Evolutionary conservation across 2,797 vertebrate genomes (phyloP).

Genomic region (Clarias fuscus): DNA sequence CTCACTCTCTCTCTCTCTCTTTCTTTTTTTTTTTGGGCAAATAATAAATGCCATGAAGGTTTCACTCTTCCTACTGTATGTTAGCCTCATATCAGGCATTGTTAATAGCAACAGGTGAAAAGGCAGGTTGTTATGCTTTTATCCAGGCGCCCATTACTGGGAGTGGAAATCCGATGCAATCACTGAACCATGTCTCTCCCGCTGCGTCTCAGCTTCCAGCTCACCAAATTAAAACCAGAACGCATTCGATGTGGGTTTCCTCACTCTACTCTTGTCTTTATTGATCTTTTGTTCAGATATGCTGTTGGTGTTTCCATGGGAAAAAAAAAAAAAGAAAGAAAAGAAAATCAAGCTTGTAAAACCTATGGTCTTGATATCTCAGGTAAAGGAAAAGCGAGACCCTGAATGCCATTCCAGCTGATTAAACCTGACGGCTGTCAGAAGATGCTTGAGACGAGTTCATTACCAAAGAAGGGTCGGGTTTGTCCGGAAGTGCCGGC

Average conservation of each 20-base stretch:
- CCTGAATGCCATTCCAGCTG: conserved; percentile 28
- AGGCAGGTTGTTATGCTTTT: conserved; percentile 41
- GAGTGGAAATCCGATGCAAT: conserved; percentile 45
- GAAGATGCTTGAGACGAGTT: conserved; percentile 42
- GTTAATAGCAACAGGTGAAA: conserved; percentile 34
- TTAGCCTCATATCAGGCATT: conserved; percentile 24
- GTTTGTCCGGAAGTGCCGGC: conserved; percentile 17
- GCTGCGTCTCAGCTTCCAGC: background rate
- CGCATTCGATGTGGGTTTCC: conserved; percentile 27
- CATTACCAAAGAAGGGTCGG: conserved; percentile 38
- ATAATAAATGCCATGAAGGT: background rate
- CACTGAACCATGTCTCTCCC: conserved; percentile 34
- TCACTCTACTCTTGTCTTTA: conserved; percentile 39
- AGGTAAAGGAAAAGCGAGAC: conserved; percentile 23
- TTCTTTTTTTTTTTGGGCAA: background rate
- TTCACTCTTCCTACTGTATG: background rate
- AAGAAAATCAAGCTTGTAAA: conserved; percentile 3
- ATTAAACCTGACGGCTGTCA: conserved; percentile 48
- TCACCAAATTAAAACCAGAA: conserved; percentile 33
- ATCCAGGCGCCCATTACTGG: conserved; percentile 36
- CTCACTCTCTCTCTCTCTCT: background rate
- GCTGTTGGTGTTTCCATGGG: conserved; percentile 31
- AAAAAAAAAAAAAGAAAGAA: background rate
- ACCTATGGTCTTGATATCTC: conserved; percentile 29
- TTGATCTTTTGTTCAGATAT: conserved; percentile 43